Conservation (phyloP, 2,113 vertebrate genomes). For the Callaeas wilsoni region DNA sequence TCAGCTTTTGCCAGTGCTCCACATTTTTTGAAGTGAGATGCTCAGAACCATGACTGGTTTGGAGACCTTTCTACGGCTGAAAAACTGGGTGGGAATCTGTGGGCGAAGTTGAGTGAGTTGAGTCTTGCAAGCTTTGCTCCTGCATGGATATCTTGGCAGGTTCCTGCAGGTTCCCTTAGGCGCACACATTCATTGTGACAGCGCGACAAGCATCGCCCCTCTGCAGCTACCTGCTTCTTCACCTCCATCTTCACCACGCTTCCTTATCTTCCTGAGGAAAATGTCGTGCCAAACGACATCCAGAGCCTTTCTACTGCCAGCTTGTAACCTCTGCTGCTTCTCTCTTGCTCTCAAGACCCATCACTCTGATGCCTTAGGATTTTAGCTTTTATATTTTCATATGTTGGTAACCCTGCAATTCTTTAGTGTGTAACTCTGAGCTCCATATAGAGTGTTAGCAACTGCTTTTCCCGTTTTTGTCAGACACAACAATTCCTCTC, state of each 20-base stretch:
- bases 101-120: neutral
- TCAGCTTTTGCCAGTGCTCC: neutral
- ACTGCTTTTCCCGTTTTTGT: no score
- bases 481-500: no score
- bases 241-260: neutral
- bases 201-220: rapidly evolving
- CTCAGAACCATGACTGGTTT: rapidly evolving
- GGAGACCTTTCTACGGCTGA: neutral
- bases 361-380: no score
- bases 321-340: neutral
- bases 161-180: neutral
- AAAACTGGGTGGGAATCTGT: neutral
- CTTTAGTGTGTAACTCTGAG: no score
- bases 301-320: neutral
- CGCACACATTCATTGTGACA: neutral
- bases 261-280: neutral
- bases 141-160: neutral
- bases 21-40: neutral
- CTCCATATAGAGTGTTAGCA: no score
- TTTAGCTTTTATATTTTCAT: no score
- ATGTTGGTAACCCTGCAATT: no score
- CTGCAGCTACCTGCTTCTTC: neutral
- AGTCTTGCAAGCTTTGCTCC: neutral
- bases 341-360: neutral
- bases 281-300: neutral